phyloP scores from a whole-genome alignment of 1,140 invertebrate genomes.

The Ceratoteleas bidentatus region DNA sequence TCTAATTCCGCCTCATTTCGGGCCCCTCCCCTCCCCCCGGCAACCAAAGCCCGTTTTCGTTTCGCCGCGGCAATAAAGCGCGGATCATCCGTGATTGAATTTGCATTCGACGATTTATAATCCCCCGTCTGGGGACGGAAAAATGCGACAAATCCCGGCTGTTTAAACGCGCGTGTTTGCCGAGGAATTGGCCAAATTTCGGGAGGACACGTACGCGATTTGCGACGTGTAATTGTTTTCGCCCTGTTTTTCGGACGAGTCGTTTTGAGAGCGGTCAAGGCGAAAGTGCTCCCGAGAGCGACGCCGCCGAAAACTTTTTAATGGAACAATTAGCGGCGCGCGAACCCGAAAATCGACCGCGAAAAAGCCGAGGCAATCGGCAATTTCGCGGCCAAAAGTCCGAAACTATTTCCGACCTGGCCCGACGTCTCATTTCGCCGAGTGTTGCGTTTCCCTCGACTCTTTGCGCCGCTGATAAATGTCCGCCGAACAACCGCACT shows the following conservation, averaged over 20 bases:
- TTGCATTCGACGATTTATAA: constrained; percentile 20
- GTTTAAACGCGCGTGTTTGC: neutral
- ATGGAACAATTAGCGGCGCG: no score
- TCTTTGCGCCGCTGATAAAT: no score
- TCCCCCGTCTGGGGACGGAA: neutral
- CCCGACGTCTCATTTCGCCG: no score
- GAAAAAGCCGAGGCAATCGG: no score
- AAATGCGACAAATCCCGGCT: no score
- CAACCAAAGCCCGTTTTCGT: constrained; percentile 24
- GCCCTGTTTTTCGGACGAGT: no score
- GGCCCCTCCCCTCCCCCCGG: neutral
- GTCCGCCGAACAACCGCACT: no score
- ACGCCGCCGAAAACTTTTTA: no score
- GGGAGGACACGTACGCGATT: constrained; percentile 8
- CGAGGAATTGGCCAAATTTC: constrained; percentile 17
- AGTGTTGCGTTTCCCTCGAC: no score
- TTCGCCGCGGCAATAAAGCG: constrained; percentile 24
- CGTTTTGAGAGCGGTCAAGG: no score
- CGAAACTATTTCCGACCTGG: neutral
- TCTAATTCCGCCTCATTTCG: constrained; percentile 53
- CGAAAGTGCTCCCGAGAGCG: no score
- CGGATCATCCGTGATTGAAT: constrained; percentile 38
- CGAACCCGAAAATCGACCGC: no score
- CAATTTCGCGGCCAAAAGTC: neutral
- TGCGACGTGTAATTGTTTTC: neutral